Conservation (phyloP, 1,140 invertebrate genomes). For the Euglossa dilemma region DNA sequence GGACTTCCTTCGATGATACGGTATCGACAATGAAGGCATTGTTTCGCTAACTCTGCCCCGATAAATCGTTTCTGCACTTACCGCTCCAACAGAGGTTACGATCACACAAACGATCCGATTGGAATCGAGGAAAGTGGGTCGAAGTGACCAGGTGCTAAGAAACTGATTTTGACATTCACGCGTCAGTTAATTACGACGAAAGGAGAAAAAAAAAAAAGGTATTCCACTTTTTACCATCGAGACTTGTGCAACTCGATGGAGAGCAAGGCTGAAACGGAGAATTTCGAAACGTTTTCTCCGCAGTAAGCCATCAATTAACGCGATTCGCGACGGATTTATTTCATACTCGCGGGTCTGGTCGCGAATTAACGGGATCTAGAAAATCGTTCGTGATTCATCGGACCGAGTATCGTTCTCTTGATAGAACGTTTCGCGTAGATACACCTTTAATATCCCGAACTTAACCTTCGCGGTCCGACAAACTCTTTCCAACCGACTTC, state of each 20-base stretch:
- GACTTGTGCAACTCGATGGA: neutral
- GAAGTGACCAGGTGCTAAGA: slow-evolving; percentile 12
- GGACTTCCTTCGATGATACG: neutral
- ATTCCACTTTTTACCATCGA: neutral
- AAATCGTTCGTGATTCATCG: neutral
- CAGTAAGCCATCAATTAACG: neutral
- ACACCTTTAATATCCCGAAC: neutral
- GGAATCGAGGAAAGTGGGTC: slow-evolving; percentile 51
- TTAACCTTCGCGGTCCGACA: slow-evolving; percentile 17
- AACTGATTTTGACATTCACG: slow-evolving; percentile 46
- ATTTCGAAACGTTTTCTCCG: neutral
- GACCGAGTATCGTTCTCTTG: too few species aligned
- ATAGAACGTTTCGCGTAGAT: neutral
- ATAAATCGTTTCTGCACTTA: slow-evolving; percentile 17
- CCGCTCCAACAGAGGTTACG: slow-evolving; percentile 12
- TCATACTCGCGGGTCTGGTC: neutral
- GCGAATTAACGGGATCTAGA: neutral
- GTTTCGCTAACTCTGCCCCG: neutral
- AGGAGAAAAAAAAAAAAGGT: neutral
- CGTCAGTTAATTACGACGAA: slow-evolving; percentile 1
- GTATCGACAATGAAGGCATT: neutral
- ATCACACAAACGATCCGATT: slow-evolving; percentile 24
- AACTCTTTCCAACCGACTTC: neutral
- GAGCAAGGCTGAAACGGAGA: neutral
- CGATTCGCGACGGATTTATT: neutral